Evolutionary conservation across 2,888 invertebrate species (phyloP).

Genomic region (Drosophila buzzatii): DNA sequence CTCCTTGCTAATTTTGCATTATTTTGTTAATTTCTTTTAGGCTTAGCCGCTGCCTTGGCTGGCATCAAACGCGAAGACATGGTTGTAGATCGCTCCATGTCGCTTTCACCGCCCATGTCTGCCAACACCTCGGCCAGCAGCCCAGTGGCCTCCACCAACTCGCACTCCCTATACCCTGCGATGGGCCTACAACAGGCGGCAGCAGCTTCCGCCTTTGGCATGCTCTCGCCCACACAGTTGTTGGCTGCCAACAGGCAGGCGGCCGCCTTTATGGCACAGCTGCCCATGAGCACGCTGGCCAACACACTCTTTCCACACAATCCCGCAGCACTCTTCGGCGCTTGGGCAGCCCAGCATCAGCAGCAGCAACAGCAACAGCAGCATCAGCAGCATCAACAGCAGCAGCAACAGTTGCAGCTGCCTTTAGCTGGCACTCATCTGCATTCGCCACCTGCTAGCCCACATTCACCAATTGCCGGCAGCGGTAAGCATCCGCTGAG

Average conservation of each 20-base stretch:
- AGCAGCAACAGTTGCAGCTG: constrained; percentile 43
- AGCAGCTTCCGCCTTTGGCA: constrained; percentile 84
- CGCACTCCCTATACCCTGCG: constrained; percentile 73
- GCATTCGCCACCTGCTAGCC: constrained; percentile 84
- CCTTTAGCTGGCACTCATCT: constrained; percentile 69
- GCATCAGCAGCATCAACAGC: constrained; percentile 65
- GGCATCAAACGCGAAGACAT: constrained; percentile 84
- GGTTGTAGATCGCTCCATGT: constrained; percentile 79
- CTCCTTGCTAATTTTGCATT: neutral
- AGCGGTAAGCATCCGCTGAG: constrained; percentile 66
- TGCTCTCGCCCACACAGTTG: constrained; percentile 84
- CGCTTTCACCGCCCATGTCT: constrained; percentile 84
- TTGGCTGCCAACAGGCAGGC: constrained; percentile 84
- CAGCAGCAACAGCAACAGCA: constrained; percentile 56
- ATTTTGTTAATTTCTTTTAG: constrained; percentile 51
- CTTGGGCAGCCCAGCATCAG: constrained; percentile 80
- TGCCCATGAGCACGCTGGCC: constrained; percentile 84
- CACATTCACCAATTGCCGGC: constrained; percentile 79
- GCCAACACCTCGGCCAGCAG: constrained; percentile 80
- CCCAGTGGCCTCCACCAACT: constrained; percentile 47
- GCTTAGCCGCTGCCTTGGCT: constrained; percentile 84
- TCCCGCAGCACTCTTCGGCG: constrained; percentile 83
- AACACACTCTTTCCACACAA: constrained; percentile 84
- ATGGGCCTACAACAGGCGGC: constrained; percentile 84
- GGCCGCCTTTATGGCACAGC: constrained; percentile 85